Percentiles rank a stretch among this genome's conserved stretches.
Evolutionary conservation across 2,797 vertebrate genomes (phyloP).

Genomic region (Hyperoplus immaculatus): DNA sequence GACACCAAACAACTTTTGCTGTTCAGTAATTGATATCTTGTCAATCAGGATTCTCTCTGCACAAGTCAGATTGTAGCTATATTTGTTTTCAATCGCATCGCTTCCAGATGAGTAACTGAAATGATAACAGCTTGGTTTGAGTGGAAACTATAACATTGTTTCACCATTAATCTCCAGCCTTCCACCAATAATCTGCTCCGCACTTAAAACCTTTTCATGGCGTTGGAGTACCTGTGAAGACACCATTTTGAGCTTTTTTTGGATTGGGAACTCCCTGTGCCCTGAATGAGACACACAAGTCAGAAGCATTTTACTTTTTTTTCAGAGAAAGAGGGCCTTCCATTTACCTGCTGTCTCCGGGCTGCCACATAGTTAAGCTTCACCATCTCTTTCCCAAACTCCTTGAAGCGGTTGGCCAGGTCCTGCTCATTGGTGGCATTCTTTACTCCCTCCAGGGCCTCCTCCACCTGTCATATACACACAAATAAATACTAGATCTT

Average conservation of each 20-base stretch:
- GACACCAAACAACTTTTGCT: background rate
- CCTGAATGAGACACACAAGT: constrained; percentile 9
- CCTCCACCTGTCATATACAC: constrained; percentile 89
- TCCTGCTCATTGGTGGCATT: constrained; percentile 98
- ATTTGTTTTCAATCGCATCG: background rate
- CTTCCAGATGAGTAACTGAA: background rate
- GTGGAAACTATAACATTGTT: background rate
- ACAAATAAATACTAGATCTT: constrained; percentile 9
- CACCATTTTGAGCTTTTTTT: background rate
- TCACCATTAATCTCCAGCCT: background rate
- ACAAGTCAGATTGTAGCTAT: background rate
- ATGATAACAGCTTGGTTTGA: background rate
- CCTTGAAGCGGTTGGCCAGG: constrained; percentile 97
- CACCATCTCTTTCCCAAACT: constrained; percentile 99
- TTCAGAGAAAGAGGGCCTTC: background rate
- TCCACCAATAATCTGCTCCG: background rate
- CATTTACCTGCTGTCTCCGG: constrained; percentile 93
- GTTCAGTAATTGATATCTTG: background rate
- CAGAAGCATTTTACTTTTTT: constrained; percentile 13
- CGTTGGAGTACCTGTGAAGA: background rate
- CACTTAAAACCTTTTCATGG: background rate
- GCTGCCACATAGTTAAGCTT: constrained; percentile 99
- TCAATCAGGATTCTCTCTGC: background rate
- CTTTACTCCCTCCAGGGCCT: constrained; percentile 96
- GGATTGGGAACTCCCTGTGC: background rate